Evolutionary conservation across 2,888 invertebrate genomes (phyloP), one percentile per base, ranked within the genome.

Genomic region (Pyrrhia umbra): DNA sequence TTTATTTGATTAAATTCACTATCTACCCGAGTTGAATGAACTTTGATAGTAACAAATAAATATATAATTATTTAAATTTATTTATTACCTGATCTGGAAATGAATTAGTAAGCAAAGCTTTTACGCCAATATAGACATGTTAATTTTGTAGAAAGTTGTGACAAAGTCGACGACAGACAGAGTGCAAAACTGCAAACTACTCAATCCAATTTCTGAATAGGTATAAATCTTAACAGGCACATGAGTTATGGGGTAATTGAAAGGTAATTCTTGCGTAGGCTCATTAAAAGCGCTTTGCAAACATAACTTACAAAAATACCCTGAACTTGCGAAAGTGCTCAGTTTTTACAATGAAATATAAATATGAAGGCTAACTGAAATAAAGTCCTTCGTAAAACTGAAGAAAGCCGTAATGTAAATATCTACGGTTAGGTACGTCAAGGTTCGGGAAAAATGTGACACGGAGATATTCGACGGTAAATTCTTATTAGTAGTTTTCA

Each of bases 111-210:
- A n/a, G 6, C 13, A 4, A n/a, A 72, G 46, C 56, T 68, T 62
- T 62, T 42, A 47, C 21, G 16, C 8, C 9, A 37, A 30, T 13
- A 62, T 71, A 64, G 2, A 0, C 30, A 58, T 49, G 47, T n/a
- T 52, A 59, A 58, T 59, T n/a, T 58, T 3, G 0, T 54, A 45
- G 67, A 66, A 69, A 67, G 59, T 50, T 18, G 15, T 47, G 34
- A 40, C 20, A 47, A 21, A 30, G 45, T 13, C 21, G 21, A 47
- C 43, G 43, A n/a, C 42, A 16, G 43, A 13, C 39, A 30, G 13
- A n/a, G 27, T 13, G 30, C n/a, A 13, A 10, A 46, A 51, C 37
- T 65, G 30, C 30, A 3, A 30, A 30, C 30, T 13, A 13, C 30
- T 65, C 37, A 37, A 40, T 37, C 43, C 13, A 71, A n/a, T 54